Percentiles rank a stretch among this genome's conserved stretches.
Evolutionary conservation across 2,797 vertebrate genomes (phyloP).

Genomic region (Phoxinus dragarum): DNA sequence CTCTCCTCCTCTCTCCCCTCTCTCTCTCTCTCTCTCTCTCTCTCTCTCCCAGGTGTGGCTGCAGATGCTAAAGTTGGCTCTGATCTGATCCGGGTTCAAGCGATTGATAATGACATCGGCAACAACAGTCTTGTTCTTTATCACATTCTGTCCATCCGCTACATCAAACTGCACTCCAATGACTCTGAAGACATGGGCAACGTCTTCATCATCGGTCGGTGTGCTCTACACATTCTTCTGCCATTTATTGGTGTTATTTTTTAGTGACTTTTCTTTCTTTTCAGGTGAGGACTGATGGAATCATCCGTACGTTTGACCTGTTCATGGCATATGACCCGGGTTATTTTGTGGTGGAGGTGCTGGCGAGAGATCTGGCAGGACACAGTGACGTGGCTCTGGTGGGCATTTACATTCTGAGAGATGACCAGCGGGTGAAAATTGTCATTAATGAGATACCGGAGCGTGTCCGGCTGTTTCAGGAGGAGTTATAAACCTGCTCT

Average conservation of each 20-base stretch:
- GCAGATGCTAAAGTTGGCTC: conserved; percentile 97
- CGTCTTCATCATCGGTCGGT: conserved; percentile 92
- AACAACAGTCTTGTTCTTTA: conserved; percentile 98
- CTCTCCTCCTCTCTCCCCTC: too few relatives aligned
- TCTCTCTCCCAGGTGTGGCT: conserved; percentile 86
- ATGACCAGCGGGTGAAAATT: conserved; percentile 96
- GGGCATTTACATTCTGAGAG: conserved; percentile 94
- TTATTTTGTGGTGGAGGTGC: conserved; percentile 93
- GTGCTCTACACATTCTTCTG: background rate
- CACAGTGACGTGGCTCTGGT: conserved; percentile 90
- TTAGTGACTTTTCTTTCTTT: background rate
- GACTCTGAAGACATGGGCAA: conserved; percentile 88
- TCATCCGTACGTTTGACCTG: conserved; percentile 93
- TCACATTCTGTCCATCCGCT: conserved; percentile 89
- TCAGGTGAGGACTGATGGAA: conserved; percentile 85
- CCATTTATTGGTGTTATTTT: background rate
- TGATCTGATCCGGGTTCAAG: conserved; percentile 89
- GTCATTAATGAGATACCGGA: conserved; percentile 97
- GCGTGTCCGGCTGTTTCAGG: conserved; percentile 90
- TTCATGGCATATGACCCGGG: conserved; percentile 93
- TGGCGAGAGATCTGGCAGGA: conserved; percentile 89
- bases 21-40: conserved; percentile 25
- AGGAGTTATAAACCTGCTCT: conserved; percentile 90
- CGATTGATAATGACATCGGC: conserved; percentile 89
- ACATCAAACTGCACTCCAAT: conserved; percentile 91